Percentiles rank a stretch among this genome's conserved stretches.
Conservation (phyloP, 2,113 vertebrate genomes). For the Seriola aureovittata region DNA sequence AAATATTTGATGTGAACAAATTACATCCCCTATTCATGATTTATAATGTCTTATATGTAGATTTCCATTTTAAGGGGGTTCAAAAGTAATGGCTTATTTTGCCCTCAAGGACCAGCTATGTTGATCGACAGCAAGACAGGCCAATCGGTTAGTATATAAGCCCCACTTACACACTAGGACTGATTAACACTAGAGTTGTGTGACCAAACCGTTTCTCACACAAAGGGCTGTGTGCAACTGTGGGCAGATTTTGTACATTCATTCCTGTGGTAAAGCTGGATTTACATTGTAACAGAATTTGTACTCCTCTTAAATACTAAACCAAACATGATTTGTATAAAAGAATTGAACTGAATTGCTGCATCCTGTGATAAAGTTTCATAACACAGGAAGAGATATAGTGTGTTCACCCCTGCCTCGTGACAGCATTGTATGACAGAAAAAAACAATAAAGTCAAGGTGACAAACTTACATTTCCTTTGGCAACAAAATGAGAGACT, state of each 20-base stretch:
- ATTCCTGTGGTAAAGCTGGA: background rate
- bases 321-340: background rate
- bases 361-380: background rate
- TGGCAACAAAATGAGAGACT: conserved; percentile 92
- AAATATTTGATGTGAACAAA: too few species aligned
- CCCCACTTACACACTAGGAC: background rate
- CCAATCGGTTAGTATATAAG: background rate
- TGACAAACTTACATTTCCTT: conserved; percentile 88
- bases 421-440: background rate
- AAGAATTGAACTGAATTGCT: background rate
- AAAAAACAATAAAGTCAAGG: background rate
- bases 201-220: background rate
- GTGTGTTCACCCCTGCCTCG: background rate
- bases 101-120: background rate
- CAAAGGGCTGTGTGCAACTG: background rate
- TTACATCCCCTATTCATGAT: too few species aligned
- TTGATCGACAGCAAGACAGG: background rate
- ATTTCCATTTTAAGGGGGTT: too few species aligned
- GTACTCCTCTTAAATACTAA: background rate
- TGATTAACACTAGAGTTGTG: background rate
- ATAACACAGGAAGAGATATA: background rate
- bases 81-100: too few species aligned
- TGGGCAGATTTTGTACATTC: background rate
- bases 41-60: too few species aligned
- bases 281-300: background rate